Percentiles rank a stretch among this genome's conserved stretches.
Evolutionary conservation across 2,888 invertebrate genomes (phyloP).

Genomic region (Dasysyrphus albostriatus): DNA sequence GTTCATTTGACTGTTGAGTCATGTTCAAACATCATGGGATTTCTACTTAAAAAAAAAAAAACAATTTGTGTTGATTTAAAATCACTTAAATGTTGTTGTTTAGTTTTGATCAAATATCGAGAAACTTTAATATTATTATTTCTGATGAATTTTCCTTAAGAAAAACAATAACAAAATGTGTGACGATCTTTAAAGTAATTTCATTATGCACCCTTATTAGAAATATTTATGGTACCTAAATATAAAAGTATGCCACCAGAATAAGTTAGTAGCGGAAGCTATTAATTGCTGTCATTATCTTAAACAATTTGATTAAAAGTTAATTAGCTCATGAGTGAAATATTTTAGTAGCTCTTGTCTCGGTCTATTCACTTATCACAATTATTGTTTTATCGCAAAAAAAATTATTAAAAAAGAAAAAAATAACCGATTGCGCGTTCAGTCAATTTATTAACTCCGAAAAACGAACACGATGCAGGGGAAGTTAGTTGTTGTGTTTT

Average conservation of each 20-base stretch:
- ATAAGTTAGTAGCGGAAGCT: neutral
- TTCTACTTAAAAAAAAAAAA: too few species aligned
- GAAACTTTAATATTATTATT: too few species aligned
- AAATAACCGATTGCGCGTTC: neutral
- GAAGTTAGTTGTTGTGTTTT: neutral
- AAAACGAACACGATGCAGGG: slow-evolving; percentile 8
- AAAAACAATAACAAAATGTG: too few species aligned
- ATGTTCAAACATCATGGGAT: too few species aligned
- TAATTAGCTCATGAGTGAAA: neutral
- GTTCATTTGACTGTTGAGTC: too few species aligned
- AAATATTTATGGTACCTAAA: too few species aligned
- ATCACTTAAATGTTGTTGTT: too few species aligned
- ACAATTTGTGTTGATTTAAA: too few species aligned
- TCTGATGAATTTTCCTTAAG: too few species aligned
- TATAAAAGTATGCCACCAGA: neutral
- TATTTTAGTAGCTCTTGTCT: neutral
- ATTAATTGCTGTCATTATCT: neutral
- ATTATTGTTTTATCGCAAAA: neutral
- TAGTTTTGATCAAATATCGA: too few species aligned
- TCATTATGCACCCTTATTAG: too few species aligned
- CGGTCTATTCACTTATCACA: neutral
- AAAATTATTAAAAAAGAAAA: neutral
- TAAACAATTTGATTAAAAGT: neutral
- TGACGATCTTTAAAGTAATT: too few species aligned
- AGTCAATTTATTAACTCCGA: slow-evolving; percentile 30